Conservation (phyloP, 2,113 vertebrate species). For the Himantopus leucocephalus region DNA sequence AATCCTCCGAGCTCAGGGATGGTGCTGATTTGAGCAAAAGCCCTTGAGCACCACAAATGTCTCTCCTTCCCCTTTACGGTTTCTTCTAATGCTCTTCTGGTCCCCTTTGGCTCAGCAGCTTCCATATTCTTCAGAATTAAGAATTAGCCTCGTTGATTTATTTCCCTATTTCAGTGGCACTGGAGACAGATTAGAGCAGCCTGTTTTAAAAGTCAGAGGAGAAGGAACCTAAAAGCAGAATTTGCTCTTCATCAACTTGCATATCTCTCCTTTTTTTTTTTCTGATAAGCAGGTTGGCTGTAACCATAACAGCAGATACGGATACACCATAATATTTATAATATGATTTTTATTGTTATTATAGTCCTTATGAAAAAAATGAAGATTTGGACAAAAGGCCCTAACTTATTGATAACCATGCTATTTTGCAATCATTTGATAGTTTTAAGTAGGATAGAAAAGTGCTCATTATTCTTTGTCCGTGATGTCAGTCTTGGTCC, state of each 20-base stretch:
- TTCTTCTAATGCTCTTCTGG: slow-evolving; percentile 13
- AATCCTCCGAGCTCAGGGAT: not conserved
- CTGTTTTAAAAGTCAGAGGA: not conserved
- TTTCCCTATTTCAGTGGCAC: not conserved
- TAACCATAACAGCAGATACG: not conserved
- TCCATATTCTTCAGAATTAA: not conserved
- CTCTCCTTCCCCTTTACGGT: not conserved
- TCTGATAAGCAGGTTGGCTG: not conserved
- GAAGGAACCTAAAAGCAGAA: not conserved
- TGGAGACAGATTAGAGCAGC: not conserved
- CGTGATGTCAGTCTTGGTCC: not conserved
- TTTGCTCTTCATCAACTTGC: not conserved
- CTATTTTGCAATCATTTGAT: not conserved
- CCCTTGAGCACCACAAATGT: not conserved
- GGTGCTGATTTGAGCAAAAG: not conserved
- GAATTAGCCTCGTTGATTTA: not conserved
- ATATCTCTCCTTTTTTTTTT: not conserved
- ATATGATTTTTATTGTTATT: not conserved
- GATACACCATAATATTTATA: not conserved
- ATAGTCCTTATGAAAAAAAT: not conserved
- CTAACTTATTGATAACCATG: not conserved
- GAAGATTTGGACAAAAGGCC: not conserved
- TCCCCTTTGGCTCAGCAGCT: slow-evolving; percentile 19
- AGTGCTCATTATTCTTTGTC: not conserved
- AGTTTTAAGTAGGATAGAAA: not conserved